Conservation (phyloP, 2,888 invertebrate genomes). For the Drosophila antonietae region DNA sequence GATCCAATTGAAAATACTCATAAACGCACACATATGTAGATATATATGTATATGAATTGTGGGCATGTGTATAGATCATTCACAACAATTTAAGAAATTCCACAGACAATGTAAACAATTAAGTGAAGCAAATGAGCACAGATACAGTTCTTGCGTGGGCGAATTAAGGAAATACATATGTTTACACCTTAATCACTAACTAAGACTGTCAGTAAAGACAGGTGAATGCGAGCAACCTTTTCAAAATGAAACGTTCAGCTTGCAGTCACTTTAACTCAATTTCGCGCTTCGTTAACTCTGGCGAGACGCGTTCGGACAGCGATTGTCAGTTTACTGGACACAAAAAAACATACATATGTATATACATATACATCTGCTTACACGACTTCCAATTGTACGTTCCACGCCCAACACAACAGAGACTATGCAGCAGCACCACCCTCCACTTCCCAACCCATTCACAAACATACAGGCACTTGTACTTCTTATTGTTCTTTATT, state of each 20-base stretch:
- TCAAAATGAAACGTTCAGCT: slow-evolving; percentile 31
- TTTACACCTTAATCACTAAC: slow-evolving; percentile 33
- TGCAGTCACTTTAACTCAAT: slow-evolving; percentile 53
- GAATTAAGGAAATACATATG: slow-evolving; percentile 23
- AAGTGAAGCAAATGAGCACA: slow-evolving; percentile 20
- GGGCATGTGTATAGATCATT: slow-evolving; percentile 32
- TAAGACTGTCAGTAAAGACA: slow-evolving; percentile 15
- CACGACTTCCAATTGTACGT: slow-evolving; percentile 46
- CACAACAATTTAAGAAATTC: slow-evolving; percentile 46
- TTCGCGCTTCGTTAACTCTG: slow-evolving; percentile 68
- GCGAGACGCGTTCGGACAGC: slow-evolving; percentile 37
- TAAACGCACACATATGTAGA: neutral
- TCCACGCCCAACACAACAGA: slow-evolving; percentile 66
- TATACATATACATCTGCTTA: slow-evolving; percentile 7
- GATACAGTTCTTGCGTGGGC: slow-evolving; percentile 12
- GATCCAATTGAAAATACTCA: slow-evolving; percentile 69
- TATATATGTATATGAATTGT: neutral
- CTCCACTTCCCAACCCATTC: slow-evolving; percentile 9
- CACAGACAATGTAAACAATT: slow-evolving; percentile 52
- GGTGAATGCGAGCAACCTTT: slow-evolving; percentile 43
- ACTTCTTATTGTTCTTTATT: slow-evolving; percentile 58
- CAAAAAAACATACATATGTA: slow-evolving; percentile 18
- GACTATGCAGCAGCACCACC: slow-evolving; percentile 34
- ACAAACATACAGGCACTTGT: slow-evolving; percentile 30
- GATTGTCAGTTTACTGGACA: slow-evolving; percentile 31